Evolutionary conservation across 1,140 invertebrate genomes (phyloP).

Genomic region (Heterodera carotae): DNA sequence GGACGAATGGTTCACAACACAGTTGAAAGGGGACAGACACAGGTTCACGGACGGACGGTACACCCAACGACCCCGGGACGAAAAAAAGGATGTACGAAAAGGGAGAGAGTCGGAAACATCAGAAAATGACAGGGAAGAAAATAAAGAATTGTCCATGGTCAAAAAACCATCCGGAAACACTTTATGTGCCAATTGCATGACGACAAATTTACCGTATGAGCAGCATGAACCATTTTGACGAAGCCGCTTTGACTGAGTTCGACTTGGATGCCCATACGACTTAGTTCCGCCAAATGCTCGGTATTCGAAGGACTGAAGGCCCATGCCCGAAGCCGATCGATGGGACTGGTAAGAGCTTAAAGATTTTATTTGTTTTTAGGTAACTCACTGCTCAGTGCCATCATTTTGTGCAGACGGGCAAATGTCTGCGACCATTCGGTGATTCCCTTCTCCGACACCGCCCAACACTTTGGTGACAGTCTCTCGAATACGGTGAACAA

Average conservation of each 20-base stretch:
- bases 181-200: no score
- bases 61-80: no score
- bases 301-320: conserved; percentile 77
- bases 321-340: conserved; percentile 66
- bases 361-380: neutral
- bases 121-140: neutral
- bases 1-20: no score
- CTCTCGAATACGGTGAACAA: conserved; percentile 7
- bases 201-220: conserved; percentile 67
- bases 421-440: neutral
- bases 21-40: no score
- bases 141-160: neutral
- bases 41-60: no score
- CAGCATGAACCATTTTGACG: conserved; percentile 81
- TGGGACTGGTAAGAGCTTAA: conserved; percentile 37
- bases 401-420: conserved; percentile 25
- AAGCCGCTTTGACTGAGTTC: conserved; percentile 77
- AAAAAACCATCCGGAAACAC: no score
- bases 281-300: conserved; percentile 83
- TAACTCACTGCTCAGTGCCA: neutral
- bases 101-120: neutral
- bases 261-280: conserved; percentile 91
- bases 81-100: neutral
- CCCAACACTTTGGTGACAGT: conserved; percentile 24
- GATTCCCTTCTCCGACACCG: neutral